Evolutionary conservation across 2,797 vertebrate genomes (phyloP).

Genomic region (Amphiprion clarkii): DNA sequence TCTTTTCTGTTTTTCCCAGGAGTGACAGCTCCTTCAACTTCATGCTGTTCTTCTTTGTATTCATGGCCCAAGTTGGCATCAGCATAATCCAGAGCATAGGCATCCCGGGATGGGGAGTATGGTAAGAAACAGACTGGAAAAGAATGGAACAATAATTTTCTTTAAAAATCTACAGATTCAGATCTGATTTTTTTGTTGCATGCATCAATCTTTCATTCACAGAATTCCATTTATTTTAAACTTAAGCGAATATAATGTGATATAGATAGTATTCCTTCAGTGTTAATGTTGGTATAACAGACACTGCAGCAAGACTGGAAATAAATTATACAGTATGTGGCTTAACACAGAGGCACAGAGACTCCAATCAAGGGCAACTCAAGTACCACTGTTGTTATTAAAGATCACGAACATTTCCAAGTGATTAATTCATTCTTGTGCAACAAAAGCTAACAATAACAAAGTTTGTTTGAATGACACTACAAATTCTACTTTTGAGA

Average conservation of each 20-base stretch:
- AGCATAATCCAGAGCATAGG: conserved; percentile 96
- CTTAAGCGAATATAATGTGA: not conserved
- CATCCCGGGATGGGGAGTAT: conserved; percentile 98
- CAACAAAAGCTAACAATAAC: conserved; percentile 2
- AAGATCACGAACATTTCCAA: not conserved
- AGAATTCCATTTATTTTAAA: not conserved
- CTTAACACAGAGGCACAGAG: no score
- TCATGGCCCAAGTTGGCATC: conserved; percentile 97
- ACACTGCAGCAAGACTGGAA: no score
- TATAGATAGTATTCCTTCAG: not conserved
- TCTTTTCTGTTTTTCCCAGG: conserved; percentile 75
- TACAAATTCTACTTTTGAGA: conserved; percentile 22
- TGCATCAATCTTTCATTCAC: not conserved
- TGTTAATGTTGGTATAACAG: not conserved
- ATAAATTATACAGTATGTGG: no score
- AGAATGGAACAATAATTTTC: not conserved
- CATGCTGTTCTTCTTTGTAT: conserved; percentile 99
- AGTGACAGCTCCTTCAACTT: conserved; percentile 98
- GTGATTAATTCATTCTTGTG: not conserved
- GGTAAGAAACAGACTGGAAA: conserved; percentile 85
- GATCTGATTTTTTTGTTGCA: not conserved
- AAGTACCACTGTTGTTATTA: no score
- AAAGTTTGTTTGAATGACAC: conserved; percentile 3
- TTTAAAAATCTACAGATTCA: no score
- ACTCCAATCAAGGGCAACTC: no score